A percentile compares a stretch with the other conserved stretches of the same genome.
These are phyloP conservation scores for Chironomus riparius DNA, from an alignment of 2,888 invertebrate species.

Conservation along the genomic window DNA sequence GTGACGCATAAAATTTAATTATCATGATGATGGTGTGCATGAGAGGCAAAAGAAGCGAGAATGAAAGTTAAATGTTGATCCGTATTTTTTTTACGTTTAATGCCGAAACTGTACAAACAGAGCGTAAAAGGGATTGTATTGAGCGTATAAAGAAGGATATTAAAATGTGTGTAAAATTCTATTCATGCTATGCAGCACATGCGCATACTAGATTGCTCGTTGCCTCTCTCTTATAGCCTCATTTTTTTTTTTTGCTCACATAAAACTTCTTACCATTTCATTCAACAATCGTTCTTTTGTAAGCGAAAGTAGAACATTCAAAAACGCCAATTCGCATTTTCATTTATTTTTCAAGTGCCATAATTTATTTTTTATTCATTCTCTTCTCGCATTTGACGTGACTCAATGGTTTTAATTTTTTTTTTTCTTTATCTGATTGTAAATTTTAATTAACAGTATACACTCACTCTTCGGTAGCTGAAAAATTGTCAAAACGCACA, in stretches of 20 bases:
- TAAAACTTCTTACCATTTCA: not conserved
- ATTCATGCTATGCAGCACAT: not conserved
- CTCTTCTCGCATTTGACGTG: not conserved
- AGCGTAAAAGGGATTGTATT: not conserved
- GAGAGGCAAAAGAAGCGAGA: not conserved
- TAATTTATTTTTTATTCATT: not conserved
- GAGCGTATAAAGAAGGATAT: not conserved
- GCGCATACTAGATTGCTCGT: not conserved
- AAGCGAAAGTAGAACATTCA: not conserved
- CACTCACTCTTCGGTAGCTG: not conserved
- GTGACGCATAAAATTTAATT: constrained; percentile 26
- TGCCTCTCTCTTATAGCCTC: not conserved
- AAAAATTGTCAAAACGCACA: not conserved
- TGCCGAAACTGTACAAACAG: not conserved
- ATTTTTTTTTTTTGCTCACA: not conserved
- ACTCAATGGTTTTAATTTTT: not conserved
- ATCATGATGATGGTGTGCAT: constrained; percentile 8
- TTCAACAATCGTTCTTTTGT: constrained; percentile 22
- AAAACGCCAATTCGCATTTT: not conserved
- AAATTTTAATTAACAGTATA: not conserved
- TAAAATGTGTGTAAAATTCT: not conserved
- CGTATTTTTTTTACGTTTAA: no score
- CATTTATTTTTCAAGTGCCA: not conserved
- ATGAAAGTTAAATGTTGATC: not conserved
- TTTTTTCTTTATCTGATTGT: not conserved